A percentile compares a stretch with the other conserved stretches of the same genome.
These are phyloP conservation scores for Heliconius ethilla DNA, from an alignment of 2,888 invertebrate genomes.

Conservation along the genomic window DNA sequence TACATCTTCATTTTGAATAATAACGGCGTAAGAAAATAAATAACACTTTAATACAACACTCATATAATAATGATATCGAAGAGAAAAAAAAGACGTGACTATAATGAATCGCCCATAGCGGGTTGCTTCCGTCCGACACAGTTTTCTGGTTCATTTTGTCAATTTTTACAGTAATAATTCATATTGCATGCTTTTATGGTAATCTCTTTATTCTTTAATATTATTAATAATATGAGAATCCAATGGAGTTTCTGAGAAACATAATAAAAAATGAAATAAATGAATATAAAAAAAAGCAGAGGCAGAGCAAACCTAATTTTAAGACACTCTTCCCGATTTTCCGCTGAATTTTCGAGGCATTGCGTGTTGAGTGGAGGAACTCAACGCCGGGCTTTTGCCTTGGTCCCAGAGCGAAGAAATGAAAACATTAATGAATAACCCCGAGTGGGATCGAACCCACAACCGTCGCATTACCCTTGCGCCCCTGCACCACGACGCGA, in stretches of 20 bases:
- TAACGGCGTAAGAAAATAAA: slow-evolving; percentile 71
- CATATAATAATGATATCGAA: slow-evolving; percentile 61
- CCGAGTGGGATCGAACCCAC: too few relatives aligned
- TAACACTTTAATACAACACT: slow-evolving; percentile 66
- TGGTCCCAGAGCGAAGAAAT: too few relatives aligned
- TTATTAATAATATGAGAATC: not conserved
- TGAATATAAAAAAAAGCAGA: too few relatives aligned
- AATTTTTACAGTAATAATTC: slow-evolving; percentile 37
- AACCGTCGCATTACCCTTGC: too few relatives aligned
- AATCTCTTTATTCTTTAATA: slow-evolving; percentile 10
- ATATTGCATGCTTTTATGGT: slow-evolving; percentile 10
- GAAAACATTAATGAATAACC: too few relatives aligned
- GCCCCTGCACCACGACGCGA: too few relatives aligned
- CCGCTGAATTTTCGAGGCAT: too few relatives aligned
- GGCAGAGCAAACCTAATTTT: too few relatives aligned
- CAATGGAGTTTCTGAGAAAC: not conserved
- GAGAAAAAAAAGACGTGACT: slow-evolving; percentile 47
- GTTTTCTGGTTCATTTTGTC: slow-evolving; percentile 37
- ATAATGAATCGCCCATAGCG: slow-evolving; percentile 42
- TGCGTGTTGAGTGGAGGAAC: too few relatives aligned
- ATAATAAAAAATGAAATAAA: not conserved
- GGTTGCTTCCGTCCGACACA: slow-evolving; percentile 45
- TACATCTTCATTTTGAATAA: slow-evolving; percentile 69
- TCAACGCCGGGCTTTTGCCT: too few relatives aligned
- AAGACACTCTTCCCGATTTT: too few relatives aligned